Conservation (phyloP, 1,140 invertebrate species). For the Drosophila serrata region DNA sequence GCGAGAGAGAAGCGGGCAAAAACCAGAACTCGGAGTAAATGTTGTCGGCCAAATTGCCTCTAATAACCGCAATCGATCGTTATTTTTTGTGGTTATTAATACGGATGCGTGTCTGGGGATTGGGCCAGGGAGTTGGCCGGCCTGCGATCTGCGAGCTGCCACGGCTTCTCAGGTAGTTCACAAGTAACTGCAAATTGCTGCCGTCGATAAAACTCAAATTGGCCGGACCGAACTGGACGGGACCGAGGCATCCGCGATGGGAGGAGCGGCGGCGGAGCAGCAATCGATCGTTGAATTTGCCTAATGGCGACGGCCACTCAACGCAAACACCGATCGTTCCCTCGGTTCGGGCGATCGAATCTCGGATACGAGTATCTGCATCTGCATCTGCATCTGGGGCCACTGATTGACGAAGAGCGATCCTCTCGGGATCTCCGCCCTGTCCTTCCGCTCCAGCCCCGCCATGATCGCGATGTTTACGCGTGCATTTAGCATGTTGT, state of each 20-base stretch:
- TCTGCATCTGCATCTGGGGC: conserved; percentile 31
- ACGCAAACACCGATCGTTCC: conserved; percentile 71
- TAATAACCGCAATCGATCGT: conserved; percentile 84
- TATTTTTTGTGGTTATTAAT: conserved; percentile 85
- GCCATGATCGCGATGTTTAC: conserved; percentile 69
- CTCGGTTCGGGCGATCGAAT: conserved; percentile 42
- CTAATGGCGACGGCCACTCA: conserved; percentile 83
- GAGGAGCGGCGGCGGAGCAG: conserved; percentile 12
- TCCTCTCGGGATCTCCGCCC: conserved; percentile 31
- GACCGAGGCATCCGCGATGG: conserved; percentile 59
- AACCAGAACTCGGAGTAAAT: conserved; percentile 49
- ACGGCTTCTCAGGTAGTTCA: conserved; percentile 85
- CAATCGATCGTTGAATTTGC: conserved; percentile 83
- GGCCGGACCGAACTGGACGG: conserved; percentile 24
- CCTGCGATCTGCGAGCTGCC: conserved; percentile 48
- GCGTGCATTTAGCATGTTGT: conserved; percentile 85
- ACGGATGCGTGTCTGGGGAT: conserved; percentile 52
- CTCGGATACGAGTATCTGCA: conserved; percentile 27
- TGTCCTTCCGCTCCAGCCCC: conserved; percentile 2
- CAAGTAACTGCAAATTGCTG: conserved; percentile 85
- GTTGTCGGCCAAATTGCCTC: conserved; percentile 80
- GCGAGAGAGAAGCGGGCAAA: neutral
- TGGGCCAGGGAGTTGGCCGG: conserved; percentile 25
- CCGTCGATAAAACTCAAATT: conserved; percentile 81
- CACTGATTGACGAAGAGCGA: conserved; percentile 69